Base-by-base conservation (phyloP, 2,888 invertebrate species). In the Trilocha varians region DNA sequence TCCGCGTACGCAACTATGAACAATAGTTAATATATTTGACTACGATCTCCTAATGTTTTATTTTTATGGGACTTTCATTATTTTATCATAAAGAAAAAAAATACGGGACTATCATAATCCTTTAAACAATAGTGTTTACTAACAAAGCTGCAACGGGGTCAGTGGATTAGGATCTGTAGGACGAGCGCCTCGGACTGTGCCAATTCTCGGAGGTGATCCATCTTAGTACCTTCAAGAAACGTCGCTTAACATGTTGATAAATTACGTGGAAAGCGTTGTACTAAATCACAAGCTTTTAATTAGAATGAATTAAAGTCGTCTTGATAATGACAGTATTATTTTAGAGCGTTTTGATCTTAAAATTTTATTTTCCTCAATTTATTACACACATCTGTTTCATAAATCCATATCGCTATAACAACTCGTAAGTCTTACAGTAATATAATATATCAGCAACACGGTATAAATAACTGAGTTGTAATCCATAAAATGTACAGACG, bases 211-310 rank as follows among this genome's bases (percentile, higher is more conserved):
- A 40, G 50, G 44, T 39, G 40, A 44, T 42, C 45, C 41, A 44
- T 39, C 42, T 39, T 44, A 34, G 37, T 16, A 39, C 25, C 6
- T 25, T 2, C 42, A 43, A 32, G 44, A 44, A 45, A 48, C 50
- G 49, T 55, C 53, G 50, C 54, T 46, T 48, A 41, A 40, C 43
- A 42, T 44, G 65, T 57, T 63, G 69, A 72, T 55, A 48, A 59
- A 66, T 65, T 9, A 25, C 4, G 11, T 25, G 25, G 3, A 25
- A 11, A 25, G 3, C 11, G 25, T 25, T 25, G 2, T 25, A 6
- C 11, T 25, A 25, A 25, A 25, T 25, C 3, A 25, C 11, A 25
- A 25, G 3, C 25, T 25, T 25, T 3, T 25, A 25, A 25, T 25
- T 3, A 25, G 1, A 6, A 5, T 25, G 11, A 25, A 25, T 25